Conservation (phyloP, 2,888 invertebrate species). For the Rhyacophila evoluta region DNA sequence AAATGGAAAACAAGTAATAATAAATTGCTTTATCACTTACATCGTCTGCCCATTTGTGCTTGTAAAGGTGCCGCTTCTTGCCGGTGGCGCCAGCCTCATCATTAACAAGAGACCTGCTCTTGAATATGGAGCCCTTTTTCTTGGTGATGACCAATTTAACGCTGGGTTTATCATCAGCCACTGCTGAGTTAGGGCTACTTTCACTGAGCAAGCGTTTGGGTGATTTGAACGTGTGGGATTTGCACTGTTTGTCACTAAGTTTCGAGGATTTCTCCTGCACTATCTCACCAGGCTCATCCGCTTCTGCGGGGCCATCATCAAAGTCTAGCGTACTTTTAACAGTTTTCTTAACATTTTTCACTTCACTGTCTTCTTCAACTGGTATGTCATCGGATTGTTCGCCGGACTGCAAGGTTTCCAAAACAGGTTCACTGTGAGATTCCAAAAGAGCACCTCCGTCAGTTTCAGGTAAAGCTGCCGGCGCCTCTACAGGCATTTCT, state of each 20-base stretch:
- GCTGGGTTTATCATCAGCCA: conserved; percentile 68
- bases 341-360: conserved; percentile 63
- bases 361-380: conserved; percentile 57
- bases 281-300: conserved; percentile 45
- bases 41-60: conserved; percentile 91
- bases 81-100: conserved; percentile 73
- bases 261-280: conserved; percentile 43
- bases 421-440: conserved; percentile 57
- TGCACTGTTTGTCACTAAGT: conserved; percentile 50
- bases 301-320: conserved; percentile 37
- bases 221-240: conserved; percentile 65
- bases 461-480: conserved; percentile 58
- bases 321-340: conserved; percentile 58
- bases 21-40: conserved; percentile 60
- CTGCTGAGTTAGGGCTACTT: conserved; percentile 59
- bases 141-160: conserved; percentile 81
- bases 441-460: conserved; percentile 52
- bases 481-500: conserved; percentile 11
- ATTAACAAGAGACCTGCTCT: conserved; percentile 80
- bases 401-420: conserved; percentile 56
- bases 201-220: conserved; percentile 62
- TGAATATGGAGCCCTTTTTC: conserved; percentile 92
- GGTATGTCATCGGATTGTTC: conserved; percentile 48
- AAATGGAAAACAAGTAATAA: not conserved
- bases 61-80: conserved; percentile 85